Evolutionary conservation across 1,140 invertebrate genomes (phyloP).

Genomic region (Temnothorax longispinosus): DNA sequence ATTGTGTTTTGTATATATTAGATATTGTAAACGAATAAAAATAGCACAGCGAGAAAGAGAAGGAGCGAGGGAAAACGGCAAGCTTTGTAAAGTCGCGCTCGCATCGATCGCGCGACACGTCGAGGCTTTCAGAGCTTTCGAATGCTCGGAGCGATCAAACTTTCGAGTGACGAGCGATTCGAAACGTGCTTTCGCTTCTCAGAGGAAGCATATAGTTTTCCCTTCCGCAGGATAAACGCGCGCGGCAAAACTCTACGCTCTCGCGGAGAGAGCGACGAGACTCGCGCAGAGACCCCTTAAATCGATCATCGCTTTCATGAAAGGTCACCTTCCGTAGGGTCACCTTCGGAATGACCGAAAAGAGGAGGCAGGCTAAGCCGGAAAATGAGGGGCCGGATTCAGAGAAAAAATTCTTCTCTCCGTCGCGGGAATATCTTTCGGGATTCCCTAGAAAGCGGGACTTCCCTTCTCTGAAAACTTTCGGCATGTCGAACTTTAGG

Average conservation of each 20-base stretch:
- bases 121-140: slow-evolving; percentile 12
- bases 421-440: not conserved
- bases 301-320: slow-evolving; percentile 31
- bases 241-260: not conserved
- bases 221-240: not conserved
- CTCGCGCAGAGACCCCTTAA: not conserved
- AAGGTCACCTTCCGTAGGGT: slow-evolving; percentile 3
- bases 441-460: not conserved
- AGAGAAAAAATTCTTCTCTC: not conserved
- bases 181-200: slow-evolving; percentile 13
- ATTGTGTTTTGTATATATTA: not conserved
- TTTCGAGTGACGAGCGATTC: slow-evolving; percentile 21
- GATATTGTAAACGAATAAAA: slow-evolving; percentile 26
- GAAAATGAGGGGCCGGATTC: not conserved
- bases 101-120: slow-evolving; percentile 23
- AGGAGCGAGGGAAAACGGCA: not conserved
- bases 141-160: slow-evolving; percentile 36
- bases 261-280: not conserved
- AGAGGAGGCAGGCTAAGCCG: not conserved
- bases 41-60: not conserved
- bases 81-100: slow-evolving; percentile 9
- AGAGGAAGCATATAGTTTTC: not conserved
- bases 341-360: slow-evolving; percentile 3
- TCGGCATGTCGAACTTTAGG: not conserved
- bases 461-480: slow-evolving; percentile 2